phyloP scores from a whole-genome alignment of 2,113 vertebrate species.

The Ahaetulla prasina region DNA sequence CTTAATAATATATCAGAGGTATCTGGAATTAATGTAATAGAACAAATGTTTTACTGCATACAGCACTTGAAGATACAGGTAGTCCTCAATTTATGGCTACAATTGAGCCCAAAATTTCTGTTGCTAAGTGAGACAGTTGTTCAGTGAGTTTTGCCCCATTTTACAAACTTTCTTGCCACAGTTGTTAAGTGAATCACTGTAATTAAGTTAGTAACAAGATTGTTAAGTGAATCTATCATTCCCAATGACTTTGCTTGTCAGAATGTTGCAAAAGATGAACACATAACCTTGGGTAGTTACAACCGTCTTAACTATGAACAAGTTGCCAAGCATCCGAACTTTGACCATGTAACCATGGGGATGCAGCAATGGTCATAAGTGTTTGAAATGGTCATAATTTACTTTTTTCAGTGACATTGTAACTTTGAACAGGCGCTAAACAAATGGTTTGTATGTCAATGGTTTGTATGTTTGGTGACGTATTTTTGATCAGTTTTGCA shows the following conservation, averaged over 20 bases:
- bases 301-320: too few species aligned
- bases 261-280: neutral
- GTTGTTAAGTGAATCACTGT: too few species aligned
- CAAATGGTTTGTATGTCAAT: neutral
- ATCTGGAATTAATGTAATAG: neutral
- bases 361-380: neutral
- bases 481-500: neutral
- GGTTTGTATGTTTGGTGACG: constrained; percentile 5
- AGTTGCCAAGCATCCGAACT: neutral
- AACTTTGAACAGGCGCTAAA: neutral
- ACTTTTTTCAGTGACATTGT: neutral
- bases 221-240: neutral
- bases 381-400: neutral
- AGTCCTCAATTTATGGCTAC: neutral
- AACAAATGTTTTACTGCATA: neutral
- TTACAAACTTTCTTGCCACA: too few species aligned
- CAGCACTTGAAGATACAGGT: neutral
- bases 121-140: neutral
- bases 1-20: neutral
- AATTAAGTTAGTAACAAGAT: too few species aligned
- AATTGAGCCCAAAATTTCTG: neutral
- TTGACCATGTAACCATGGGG: neutral
- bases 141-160: too few species aligned
- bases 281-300: too few species aligned
- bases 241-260: neutral